Evolutionary conservation across 2,888 invertebrate species (phyloP).

Genomic region (Nasonia oneida): DNA sequence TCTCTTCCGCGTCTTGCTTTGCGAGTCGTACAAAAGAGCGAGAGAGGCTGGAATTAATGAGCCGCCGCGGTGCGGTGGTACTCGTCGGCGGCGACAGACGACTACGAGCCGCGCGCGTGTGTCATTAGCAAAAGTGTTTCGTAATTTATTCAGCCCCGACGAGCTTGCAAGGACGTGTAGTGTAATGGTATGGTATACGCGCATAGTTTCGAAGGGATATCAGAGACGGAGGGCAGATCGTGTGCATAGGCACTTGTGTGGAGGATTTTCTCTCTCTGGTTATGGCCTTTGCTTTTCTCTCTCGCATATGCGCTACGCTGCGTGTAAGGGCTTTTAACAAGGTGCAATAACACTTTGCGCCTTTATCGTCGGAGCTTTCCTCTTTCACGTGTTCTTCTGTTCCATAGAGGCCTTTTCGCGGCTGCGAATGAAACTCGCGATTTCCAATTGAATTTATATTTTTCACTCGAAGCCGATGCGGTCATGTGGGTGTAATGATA

Average conservation of each 20-base stretch:
- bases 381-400: not conserved
- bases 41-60: conserved; percentile 26
- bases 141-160: conserved; percentile 53
- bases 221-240: no score
- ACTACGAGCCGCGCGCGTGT: not conserved
- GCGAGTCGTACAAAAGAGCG: not conserved
- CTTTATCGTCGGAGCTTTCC: not conserved
- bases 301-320: not conserved
- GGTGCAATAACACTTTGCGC: conserved; percentile 5
- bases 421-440: not conserved
- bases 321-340: not conserved
- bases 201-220: not conserved
- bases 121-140: conserved; percentile 48
- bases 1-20: not conserved
- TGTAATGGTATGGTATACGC: no score
- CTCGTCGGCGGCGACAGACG: not conserved
- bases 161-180: conserved; percentile 2
- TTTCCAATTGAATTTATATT: not conserved
- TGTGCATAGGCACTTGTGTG: not conserved
- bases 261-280: not conserved
- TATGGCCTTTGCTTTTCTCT: not conserved
- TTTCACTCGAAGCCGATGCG: not conserved
- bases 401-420: not conserved
- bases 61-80: not conserved
- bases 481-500: no score